phyloP scores from a whole-genome alignment of 1,140 invertebrate genomes.

The Nomia melanderi region DNA sequence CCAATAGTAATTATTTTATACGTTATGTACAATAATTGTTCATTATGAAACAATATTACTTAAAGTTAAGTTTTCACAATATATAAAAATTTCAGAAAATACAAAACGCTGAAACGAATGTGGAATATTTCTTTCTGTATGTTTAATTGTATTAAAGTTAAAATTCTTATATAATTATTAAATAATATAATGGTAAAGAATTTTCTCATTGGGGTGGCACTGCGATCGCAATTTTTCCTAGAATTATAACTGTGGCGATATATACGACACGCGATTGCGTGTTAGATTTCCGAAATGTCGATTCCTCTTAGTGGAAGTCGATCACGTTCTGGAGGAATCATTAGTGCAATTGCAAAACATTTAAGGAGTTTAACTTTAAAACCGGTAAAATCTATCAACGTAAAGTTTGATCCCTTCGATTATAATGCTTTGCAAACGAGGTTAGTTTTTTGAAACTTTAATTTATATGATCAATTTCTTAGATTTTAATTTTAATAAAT shows the following conservation, averaged over 20 bases:
- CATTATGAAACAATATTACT: too few species aligned
- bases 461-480: neutral
- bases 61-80: too few species aligned
- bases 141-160: neutral
- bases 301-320: constrained; percentile 86
- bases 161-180: neutral
- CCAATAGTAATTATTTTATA: neutral
- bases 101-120: too few species aligned
- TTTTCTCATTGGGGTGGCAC: neutral
- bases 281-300: constrained; percentile 82
- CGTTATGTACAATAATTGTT: neutral
- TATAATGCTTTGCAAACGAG: constrained; percentile 85
- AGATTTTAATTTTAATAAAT: neutral
- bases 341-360: constrained; percentile 86
- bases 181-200: neutral
- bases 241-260: neutral
- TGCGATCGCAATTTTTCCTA: neutral
- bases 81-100: too few species aligned
- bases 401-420: constrained; percentile 92
- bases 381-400: constrained; percentile 88
- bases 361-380: constrained; percentile 87
- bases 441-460: constrained; percentile 79
- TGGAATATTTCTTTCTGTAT: too few species aligned
- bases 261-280: constrained; percentile 2
- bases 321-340: constrained; percentile 83